Percentiles rank a stretch among this genome's conserved stretches.
phyloP scores from a whole-genome alignment of 2,113 vertebrate species.

The Gorsachius goisagi region DNA sequence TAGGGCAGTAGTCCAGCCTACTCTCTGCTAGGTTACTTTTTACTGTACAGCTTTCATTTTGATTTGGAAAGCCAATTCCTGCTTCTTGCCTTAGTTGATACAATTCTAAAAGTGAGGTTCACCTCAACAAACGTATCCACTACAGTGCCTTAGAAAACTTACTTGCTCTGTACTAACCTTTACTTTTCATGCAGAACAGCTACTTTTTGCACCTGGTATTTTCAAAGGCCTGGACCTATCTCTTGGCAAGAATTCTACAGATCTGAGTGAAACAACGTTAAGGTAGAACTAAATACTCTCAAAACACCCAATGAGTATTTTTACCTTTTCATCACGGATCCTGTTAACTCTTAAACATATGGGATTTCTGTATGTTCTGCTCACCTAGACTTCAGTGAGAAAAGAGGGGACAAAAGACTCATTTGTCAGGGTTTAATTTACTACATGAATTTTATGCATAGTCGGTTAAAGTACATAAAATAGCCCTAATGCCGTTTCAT shows the following conservation, averaged over 20 bases:
- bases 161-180: not conserved
- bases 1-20: not conserved
- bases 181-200: not conserved
- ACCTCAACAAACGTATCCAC: not conserved
- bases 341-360: not conserved
- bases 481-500: not conserved
- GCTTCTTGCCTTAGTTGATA: not conserved
- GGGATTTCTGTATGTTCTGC: not conserved
- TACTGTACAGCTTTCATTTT: not conserved
- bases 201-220: not conserved
- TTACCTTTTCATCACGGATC: not conserved
- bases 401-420: not conserved
- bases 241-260: not conserved
- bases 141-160: not conserved
- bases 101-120: not conserved
- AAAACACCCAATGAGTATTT: not conserved
- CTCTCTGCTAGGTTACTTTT: not conserved
- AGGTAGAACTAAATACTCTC: not conserved
- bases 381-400: not conserved
- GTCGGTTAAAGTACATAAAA: slow-evolving; percentile 5
- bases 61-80: not conserved
- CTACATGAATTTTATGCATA: not conserved
- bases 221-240: not conserved
- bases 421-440: not conserved
- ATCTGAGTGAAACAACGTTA: not conserved